Conservation (phyloP, 2,888 invertebrate species). For the Lycaena phlaeas region DNA sequence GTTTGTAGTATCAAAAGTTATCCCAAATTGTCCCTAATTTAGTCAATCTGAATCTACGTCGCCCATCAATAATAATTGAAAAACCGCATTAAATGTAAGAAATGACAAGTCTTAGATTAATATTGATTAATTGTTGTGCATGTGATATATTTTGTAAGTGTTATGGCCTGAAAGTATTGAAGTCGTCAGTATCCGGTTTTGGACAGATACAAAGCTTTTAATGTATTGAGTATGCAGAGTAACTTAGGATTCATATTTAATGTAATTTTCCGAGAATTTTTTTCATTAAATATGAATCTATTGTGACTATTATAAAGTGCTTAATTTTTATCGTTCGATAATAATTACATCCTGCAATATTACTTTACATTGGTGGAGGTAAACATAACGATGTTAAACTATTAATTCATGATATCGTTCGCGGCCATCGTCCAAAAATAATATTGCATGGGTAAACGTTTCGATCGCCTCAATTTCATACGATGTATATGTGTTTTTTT, state of each 20-base stretch:
- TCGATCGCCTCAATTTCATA: constrained; percentile 17
- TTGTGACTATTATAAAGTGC: constrained; percentile 46
- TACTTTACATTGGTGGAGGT: constrained; percentile 57
- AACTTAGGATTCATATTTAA: constrained; percentile 34
- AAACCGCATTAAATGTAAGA: neutral
- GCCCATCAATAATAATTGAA: neutral
- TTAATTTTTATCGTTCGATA: constrained; percentile 29
- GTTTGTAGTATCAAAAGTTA: constrained; percentile 8
- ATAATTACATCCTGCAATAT: constrained; percentile 63
- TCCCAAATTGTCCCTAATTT: constrained; percentile 2
- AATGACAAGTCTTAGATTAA: constrained; percentile 40
- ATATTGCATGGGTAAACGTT: constrained; percentile 64
- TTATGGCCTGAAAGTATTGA: constrained; percentile 47
- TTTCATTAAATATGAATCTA: constrained; percentile 19
- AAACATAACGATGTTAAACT: constrained; percentile 16
- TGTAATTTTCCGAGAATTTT: constrained; percentile 25
- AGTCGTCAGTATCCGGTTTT: constrained; percentile 24
- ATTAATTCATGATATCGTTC: neutral
- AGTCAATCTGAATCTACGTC: too few species aligned
- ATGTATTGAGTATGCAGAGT: constrained; percentile 44
- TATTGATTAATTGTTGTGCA: constrained; percentile 61
- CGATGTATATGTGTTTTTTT: constrained; percentile 1
- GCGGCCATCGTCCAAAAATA: constrained; percentile 31
- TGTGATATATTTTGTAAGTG: constrained; percentile 56
- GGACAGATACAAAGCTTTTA: constrained; percentile 42